These are phyloP conservation scores for Pyrrhia umbra DNA, from an alignment of 2,888 invertebrate genomes.

Conservation along the genomic window DNA sequence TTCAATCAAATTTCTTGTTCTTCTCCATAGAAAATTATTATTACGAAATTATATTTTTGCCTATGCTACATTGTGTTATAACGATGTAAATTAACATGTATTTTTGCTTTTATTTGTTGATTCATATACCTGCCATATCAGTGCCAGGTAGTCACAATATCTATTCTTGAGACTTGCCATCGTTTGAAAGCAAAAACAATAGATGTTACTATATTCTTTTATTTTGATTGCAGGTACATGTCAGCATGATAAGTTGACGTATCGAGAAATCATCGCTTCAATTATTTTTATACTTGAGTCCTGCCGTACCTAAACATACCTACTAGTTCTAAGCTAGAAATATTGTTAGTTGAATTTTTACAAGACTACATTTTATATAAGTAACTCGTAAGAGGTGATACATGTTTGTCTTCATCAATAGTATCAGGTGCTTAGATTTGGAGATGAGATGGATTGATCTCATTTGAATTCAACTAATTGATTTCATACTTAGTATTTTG, in stretches of 20 bases:
- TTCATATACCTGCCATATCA: background rate
- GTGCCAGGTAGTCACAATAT: background rate
- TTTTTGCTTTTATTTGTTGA: conserved; percentile 18
- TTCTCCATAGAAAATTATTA: background rate
- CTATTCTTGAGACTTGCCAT: background rate
- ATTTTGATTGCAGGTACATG: conserved; percentile 67
- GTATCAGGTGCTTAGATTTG: conserved; percentile 27
- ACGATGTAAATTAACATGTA: background rate
- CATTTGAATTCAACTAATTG: conserved; percentile 36
- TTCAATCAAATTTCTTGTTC: too few species aligned
- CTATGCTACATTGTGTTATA: background rate
- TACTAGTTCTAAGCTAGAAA: conserved; percentile 51
- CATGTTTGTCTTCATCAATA: conserved; percentile 21
- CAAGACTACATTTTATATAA: conserved; percentile 38
- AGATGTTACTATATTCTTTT: conserved; percentile 31
- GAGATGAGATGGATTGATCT: conserved; percentile 45
- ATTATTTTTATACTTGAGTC: conserved; percentile 49
- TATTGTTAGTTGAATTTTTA: conserved; percentile 46
- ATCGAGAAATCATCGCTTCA: conserved; percentile 47
- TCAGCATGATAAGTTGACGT: conserved; percentile 50
- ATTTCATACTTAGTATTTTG: conserved; percentile 20
- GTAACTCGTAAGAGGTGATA: conserved; percentile 7
- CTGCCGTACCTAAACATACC: conserved; percentile 48
- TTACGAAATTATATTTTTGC: too few species aligned
- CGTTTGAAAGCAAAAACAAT: conserved; percentile 11